Percentiles rank a stretch among this genome's conserved stretches.
Evolutionary conservation across 2,113 vertebrate species (phyloP).

Genomic region (Chaenogobius annularis): DNA sequence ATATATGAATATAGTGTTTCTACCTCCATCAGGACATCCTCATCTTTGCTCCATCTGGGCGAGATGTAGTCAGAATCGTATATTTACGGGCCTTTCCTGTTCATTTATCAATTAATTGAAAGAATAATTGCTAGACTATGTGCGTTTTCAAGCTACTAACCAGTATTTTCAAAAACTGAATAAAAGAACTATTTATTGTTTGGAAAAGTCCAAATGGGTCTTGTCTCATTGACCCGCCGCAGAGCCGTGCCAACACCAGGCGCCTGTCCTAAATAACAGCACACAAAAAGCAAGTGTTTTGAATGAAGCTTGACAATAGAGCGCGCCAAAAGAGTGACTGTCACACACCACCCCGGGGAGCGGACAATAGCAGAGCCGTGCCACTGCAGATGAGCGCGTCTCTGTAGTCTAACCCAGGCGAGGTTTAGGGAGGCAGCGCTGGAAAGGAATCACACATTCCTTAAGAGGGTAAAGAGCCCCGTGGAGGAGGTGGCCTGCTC

Average conservation of each 20-base stretch:
- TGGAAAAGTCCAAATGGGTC: conserved; percentile 49
- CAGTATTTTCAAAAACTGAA: neutral
- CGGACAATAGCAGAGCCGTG: conserved; percentile 62
- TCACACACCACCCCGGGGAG: conserved; percentile 65
- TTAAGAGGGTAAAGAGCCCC: conserved; percentile 64
- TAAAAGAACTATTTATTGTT: neutral
- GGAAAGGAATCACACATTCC: conserved; percentile 79
- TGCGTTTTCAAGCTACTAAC: no score
- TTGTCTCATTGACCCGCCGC: conserved; percentile 51
- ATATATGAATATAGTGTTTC: no score
- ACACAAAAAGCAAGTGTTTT: conserved; percentile 61
- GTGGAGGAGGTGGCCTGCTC: conserved; percentile 53
- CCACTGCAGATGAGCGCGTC: conserved; percentile 55
- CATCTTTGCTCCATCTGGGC: no score
- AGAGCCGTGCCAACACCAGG: conserved; percentile 53
- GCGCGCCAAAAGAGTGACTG: conserved; percentile 59
- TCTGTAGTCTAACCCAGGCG: conserved; percentile 56
- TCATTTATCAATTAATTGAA: no score
- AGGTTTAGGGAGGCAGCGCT: conserved; percentile 58
- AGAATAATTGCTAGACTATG: no score
- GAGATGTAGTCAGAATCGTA: no score
- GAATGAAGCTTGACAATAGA: conserved; percentile 66
- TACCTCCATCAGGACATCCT: no score
- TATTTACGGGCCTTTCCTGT: no score
- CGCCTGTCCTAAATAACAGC: conserved; percentile 57